Base-by-base conservation (phyloP, 2,113 vertebrate species). In the Poecile atricapillus region DNA sequence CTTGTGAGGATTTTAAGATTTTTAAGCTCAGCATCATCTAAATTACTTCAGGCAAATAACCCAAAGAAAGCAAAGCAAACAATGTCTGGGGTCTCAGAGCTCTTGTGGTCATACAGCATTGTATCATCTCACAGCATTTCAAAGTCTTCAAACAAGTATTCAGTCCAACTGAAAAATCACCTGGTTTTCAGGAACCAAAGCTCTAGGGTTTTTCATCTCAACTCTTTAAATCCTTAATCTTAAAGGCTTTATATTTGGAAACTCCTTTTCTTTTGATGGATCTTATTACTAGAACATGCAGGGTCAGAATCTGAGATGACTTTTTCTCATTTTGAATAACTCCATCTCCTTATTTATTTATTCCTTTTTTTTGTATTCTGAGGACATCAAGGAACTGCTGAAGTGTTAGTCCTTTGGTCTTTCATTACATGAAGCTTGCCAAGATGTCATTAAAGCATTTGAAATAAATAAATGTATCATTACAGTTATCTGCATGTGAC, bases 281-380 rank as follows among this genome's bases (percentile, higher is more conserved):
- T 33, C 33, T 88, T 92, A 90, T 80, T 94, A 85, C 47, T 43
- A 41, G 74, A 81, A 94, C 41, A 76, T 24, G 11, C 22, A 50
- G 53, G 30, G 39, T 75, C 50, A 94, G 55, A 84, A 71, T 68
- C 25, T 14, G 62, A 81, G 68, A 83, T 10, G 6, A 28, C 16
- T 79, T 64, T 35, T 71, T 59, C 65, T 77, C 58, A 78, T 67
- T 87, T 86, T 10, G 8, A 85, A 55, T 50, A 63, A 69, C 74
- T 73, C 30, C 62, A 56, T 76, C 60, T 92, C 41, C 9, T 94
- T 95, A 75, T 92, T 93, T 95, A 91, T 94, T 94, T 94, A 94
- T 89, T 81, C 9, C 13, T 35, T 89, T 88, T 69, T 83, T 88
- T 58, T 35, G 7, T 84, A 15, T 14, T 83, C n/a, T 83, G 35